Percentiles rank a stretch among this genome's conserved stretches.
Evolutionary conservation across 1,140 invertebrate genomes (phyloP).

Genomic region (Drosophila seguyi): DNA sequence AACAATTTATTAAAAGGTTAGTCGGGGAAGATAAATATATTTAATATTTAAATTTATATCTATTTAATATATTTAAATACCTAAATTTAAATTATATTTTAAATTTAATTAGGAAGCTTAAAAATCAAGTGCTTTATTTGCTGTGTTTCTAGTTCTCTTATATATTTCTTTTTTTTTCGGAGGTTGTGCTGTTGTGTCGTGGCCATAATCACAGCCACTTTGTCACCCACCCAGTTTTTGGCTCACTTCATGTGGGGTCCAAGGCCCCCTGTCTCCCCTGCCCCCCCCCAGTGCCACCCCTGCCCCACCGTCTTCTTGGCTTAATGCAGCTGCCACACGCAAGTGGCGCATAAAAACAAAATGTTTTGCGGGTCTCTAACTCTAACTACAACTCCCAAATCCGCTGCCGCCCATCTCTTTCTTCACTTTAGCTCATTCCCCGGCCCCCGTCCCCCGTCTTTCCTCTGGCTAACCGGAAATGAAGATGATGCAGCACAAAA

Average conservation of each 20-base stretch:
- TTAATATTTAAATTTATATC: neutral
- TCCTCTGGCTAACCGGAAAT: conserved; percentile 69
- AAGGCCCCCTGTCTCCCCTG: neutral
- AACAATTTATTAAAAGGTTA: neutral
- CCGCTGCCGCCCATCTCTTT: conserved; percentile 14
- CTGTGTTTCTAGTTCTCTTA: neutral
- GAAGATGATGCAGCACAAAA: conserved; percentile 82
- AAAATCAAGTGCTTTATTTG: no score
- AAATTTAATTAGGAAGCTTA: no score
- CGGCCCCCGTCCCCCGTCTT: neutral
- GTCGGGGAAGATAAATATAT: neutral
- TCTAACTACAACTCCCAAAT: conserved; percentile 24
- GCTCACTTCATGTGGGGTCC: conserved; percentile 41
- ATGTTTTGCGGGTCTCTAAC: conserved; percentile 56
- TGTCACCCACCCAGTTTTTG: conserved; percentile 72
- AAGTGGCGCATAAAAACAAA: conserved; percentile 79
- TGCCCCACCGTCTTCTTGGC: conserved; percentile 7
- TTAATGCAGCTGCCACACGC: conserved; percentile 81
- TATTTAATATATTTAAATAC: neutral
- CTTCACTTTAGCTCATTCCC: conserved; percentile 2
- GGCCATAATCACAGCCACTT: conserved; percentile 78
- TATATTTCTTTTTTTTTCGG: conserved; percentile 8
- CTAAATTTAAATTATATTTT: no score
- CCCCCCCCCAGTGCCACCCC: neutral
- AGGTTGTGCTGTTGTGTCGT: conserved; percentile 37